Evolutionary conservation across 1,140 invertebrate genomes (phyloP).

Genomic region (Lordiphosa mommai): DNA sequence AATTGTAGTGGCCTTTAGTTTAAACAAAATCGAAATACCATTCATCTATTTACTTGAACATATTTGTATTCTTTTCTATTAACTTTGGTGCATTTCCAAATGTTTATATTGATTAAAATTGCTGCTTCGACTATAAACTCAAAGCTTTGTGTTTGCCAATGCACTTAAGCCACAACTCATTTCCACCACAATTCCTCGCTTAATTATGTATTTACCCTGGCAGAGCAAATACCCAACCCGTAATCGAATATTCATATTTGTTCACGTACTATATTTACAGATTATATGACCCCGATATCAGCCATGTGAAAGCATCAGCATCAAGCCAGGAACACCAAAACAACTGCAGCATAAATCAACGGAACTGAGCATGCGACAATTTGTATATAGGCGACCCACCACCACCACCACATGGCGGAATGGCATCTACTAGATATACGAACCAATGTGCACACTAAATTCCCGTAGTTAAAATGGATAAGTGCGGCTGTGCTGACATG

Average conservation of each 20-base stretch:
- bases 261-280: slow-evolving; percentile 54
- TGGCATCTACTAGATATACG: slow-evolving; percentile 14
- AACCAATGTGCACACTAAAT: slow-evolving; percentile 6
- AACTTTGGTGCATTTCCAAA: no score
- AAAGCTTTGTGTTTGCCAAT: no score
- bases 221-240: slow-evolving; percentile 32
- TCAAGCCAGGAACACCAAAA: slow-evolving; percentile 12
- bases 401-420: slow-evolving; percentile 26
- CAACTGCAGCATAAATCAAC: slow-evolving; percentile 47
- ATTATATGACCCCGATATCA: slow-evolving; percentile 65
- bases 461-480: slow-evolving; percentile 24
- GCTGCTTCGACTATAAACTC: no score
- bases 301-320: slow-evolving; percentile 40
- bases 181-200: slow-evolving; percentile 6
- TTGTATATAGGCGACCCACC: slow-evolving; percentile 55
- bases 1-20: no score
- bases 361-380: slow-evolving; percentile 52
- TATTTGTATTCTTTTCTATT: no score
- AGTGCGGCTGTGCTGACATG: slow-evolving; percentile 27
- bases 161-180: no score
- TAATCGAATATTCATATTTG: slow-evolving; percentile 69
- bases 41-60: no score
- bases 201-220: slow-evolving; percentile 30
- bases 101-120: no score
- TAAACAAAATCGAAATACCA: no score